Conservation (phyloP, 2,888 invertebrate species). For the Troides aeacus region DNA sequence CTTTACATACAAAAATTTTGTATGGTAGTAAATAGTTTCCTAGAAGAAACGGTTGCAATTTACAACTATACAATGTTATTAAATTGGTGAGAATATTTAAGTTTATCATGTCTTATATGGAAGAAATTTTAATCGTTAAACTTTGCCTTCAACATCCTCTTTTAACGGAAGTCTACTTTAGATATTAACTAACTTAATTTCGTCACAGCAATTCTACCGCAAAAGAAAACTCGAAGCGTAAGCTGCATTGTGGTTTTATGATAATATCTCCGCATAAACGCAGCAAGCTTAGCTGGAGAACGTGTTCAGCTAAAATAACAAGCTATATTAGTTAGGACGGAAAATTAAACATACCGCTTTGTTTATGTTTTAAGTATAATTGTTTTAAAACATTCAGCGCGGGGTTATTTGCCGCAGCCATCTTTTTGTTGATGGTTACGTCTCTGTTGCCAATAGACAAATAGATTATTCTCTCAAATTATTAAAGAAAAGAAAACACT, state of each 20-base stretch:
- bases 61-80: neutral
- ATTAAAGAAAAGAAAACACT: no score
- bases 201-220: neutral
- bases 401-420: no score
- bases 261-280: conserved; percentile 16
- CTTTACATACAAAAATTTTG: no score
- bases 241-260: conserved; percentile 20
- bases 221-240: conserved; percentile 4
- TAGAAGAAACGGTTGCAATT: neutral
- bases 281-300: conserved; percentile 5
- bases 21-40: no score
- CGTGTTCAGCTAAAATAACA: conserved; percentile 5
- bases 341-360: no score
- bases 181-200: neutral
- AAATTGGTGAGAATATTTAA: neutral
- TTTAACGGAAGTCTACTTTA: neutral
- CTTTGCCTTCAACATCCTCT: neutral
- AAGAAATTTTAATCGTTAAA: neutral
- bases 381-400: no score
- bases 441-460: no score
- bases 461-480: no score
- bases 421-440: no score
- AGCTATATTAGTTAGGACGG: neutral
- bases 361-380: no score
- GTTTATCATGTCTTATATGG: neutral